Evolutionary conservation across 2,113 vertebrate species (phyloP).

Genomic region (Emydocephalus ijimae): DNA sequence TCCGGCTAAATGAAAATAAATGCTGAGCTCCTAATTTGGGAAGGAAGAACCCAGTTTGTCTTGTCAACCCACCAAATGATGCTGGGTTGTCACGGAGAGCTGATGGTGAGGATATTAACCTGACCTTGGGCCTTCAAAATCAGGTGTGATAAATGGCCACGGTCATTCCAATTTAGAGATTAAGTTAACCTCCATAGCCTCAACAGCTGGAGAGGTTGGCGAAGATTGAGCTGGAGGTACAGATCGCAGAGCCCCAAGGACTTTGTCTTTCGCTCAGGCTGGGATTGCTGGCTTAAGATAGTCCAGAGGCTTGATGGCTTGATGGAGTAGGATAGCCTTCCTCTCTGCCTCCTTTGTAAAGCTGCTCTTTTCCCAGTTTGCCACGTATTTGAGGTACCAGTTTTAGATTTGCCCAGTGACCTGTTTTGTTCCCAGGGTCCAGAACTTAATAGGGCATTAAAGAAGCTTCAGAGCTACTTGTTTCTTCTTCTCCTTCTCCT

Average conservation of each 20-base stretch:
- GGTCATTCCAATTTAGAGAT: conserved; percentile 28
- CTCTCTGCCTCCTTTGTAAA: background rate
- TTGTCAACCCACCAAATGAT: conserved; percentile 24
- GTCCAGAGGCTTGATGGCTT: background rate
- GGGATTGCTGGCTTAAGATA: background rate
- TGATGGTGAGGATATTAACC: conserved; percentile 18
- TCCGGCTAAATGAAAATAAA: conserved; percentile 9
- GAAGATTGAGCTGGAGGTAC: background rate
- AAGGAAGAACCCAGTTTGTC: conserved; percentile 22
- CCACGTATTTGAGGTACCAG: background rate
- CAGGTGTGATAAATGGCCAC: background rate
- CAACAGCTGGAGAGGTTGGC: conserved; percentile 47
- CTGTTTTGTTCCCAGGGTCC: background rate
- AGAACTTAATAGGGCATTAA: background rate
- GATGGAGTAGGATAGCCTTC: background rate
- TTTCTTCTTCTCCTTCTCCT: background rate
- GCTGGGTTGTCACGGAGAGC: conserved; percentile 24
- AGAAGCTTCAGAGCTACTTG: background rate
- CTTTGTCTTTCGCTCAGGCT: background rate
- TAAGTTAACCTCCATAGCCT: conserved; percentile 36
- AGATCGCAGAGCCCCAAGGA: background rate
- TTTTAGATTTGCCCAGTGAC: background rate
- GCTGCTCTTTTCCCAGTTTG: background rate
- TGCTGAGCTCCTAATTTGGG: conserved; percentile 23
- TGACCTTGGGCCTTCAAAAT: conserved; percentile 26